Conservation (phyloP, 2,888 invertebrate genomes). For the Trichogramma dendrolimi region DNA sequence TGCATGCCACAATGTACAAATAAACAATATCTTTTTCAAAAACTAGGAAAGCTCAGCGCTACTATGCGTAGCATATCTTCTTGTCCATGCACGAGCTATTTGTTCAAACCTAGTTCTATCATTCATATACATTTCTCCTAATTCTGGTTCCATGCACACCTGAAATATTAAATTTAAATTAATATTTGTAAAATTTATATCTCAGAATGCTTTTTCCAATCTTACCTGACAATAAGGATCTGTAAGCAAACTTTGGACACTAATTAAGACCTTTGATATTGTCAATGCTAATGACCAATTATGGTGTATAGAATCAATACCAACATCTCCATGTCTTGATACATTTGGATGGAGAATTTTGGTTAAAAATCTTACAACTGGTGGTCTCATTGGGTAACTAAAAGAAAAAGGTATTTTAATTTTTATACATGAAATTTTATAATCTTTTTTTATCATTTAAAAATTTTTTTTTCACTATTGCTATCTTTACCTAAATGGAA, state of each 20-base stretch:
- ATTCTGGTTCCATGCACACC: constrained; percentile 86
- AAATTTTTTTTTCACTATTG: constrained; percentile 11
- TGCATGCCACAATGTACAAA: constrained; percentile 29
- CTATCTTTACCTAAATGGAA: constrained; percentile 67
- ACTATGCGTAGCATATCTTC: constrained; percentile 76
- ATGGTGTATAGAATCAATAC: constrained; percentile 90
- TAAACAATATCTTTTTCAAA: constrained; percentile 8
- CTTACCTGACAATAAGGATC: constrained; percentile 83
- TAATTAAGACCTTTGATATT: constrained; percentile 81
- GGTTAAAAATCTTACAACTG: constrained; percentile 85
- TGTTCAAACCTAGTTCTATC: constrained; percentile 72
- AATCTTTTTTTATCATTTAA: neutral
- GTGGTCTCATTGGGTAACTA: constrained; percentile 86
- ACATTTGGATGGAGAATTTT: constrained; percentile 93
- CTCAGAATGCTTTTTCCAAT: neutral
- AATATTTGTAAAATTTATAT: constrained; percentile 8
- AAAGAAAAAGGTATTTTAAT: constrained; percentile 7
- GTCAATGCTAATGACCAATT: constrained; percentile 95
- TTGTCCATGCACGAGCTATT: constrained; percentile 82
- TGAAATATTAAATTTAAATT: constrained; percentile 40
- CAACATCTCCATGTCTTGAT: constrained; percentile 90
- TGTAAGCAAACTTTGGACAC: constrained; percentile 81
- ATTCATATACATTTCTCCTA: constrained; percentile 73
- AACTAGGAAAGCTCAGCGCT: constrained; percentile 25
- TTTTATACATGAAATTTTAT: neutral